Evolutionary conservation across 2,113 vertebrate genomes (phyloP).

Genomic region (Oryzias curvinotus): DNA sequence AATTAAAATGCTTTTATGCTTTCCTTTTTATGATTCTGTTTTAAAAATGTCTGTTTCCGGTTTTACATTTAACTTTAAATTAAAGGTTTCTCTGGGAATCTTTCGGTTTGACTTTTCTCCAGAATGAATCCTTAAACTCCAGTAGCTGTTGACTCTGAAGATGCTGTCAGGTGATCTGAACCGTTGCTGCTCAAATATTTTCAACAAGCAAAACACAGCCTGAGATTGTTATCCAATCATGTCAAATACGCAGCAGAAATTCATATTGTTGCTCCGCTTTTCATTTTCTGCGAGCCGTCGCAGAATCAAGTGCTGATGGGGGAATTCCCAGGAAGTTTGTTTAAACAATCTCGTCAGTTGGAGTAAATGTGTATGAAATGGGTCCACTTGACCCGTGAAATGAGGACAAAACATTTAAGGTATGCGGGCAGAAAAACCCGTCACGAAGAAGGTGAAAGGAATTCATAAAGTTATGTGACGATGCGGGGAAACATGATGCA

Average conservation of each 20-base stretch:
- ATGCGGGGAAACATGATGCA: too few species aligned
- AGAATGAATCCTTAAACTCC: too few species aligned
- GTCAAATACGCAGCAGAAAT: slow-evolving; percentile 19
- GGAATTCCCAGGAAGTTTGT: slow-evolving; percentile 8
- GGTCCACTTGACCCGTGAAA: slow-evolving; percentile 2
- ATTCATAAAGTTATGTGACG: background rate
- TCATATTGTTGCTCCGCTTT: background rate
- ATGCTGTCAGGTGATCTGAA: too few species aligned
- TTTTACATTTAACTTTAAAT: too few species aligned
- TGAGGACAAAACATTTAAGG: background rate
- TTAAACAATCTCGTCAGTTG: background rate
- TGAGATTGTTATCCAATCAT: background rate
- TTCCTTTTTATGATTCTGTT: too few species aligned
- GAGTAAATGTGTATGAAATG: background rate
- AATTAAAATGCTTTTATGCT: too few species aligned
- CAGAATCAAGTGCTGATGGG: background rate
- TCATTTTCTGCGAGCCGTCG: slow-evolving; percentile 9
- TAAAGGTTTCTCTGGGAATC: too few species aligned
- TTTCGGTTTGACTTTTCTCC: too few species aligned
- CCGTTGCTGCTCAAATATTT: too few species aligned
- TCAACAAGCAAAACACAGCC: too few species aligned
- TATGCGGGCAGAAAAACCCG: background rate
- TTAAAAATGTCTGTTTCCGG: too few species aligned
- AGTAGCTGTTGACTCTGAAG: too few species aligned
- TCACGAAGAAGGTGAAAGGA: background rate